A percentile compares a stretch with the other conserved stretches of the same genome.
Conservation (phyloP, 2,113 vertebrate genomes). For the Patagioenas fasciata region DNA sequence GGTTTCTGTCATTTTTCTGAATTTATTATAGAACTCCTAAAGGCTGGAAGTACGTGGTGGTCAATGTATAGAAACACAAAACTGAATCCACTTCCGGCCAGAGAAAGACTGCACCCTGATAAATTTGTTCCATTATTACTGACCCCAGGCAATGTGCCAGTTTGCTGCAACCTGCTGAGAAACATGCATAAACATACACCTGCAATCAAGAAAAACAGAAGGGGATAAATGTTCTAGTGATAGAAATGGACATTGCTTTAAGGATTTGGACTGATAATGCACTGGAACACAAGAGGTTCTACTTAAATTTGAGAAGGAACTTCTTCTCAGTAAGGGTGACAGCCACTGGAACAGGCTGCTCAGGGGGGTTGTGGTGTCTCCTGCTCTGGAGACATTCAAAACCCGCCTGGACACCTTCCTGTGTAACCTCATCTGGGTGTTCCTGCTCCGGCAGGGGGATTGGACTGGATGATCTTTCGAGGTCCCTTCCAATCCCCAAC, state of each 20-base stretch:
- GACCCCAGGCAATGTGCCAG: background rate
- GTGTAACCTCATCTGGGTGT: too few relatives aligned
- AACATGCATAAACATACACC: background rate
- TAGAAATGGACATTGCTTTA: background rate
- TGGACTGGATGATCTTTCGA: too few relatives aligned
- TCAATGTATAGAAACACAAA: background rate
- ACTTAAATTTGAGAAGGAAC: too few relatives aligned
- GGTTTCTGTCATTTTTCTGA: background rate
- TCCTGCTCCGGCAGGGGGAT: too few relatives aligned
- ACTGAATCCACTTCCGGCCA: background rate
- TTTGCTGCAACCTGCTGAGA: background rate
- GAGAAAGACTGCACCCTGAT: background rate
- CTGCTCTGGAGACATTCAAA: too few relatives aligned
- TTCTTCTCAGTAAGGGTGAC: too few relatives aligned
- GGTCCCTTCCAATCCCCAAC: too few relatives aligned
- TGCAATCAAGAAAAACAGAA: background rate
- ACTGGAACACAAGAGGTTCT: too few relatives aligned
- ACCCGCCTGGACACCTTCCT: too few relatives aligned
- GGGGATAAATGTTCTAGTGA: background rate
- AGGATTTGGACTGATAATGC: background rate
- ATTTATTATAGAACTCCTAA: background rate
- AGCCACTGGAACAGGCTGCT: too few relatives aligned
- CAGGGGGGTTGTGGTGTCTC: too few relatives aligned
- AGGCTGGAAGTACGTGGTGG: background rate
- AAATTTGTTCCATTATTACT: background rate